Evolutionary conservation across 2,797 vertebrate species (phyloP), one percentile per base, ranked within the genome.

Genomic region (Tauraco hartlaubi): DNA sequence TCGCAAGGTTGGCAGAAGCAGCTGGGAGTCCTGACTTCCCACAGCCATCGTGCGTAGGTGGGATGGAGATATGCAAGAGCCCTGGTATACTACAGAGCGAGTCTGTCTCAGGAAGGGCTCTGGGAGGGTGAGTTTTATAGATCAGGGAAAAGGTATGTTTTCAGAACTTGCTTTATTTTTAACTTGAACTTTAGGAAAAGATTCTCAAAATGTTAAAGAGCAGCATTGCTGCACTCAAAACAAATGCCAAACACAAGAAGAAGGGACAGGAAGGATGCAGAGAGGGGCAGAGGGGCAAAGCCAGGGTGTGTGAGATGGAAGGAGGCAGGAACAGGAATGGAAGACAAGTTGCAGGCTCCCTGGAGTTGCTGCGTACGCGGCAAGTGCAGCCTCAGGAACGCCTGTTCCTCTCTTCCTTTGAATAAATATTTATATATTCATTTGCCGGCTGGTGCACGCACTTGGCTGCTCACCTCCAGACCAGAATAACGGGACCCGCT

Each of bases 401-500:
- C 97, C 96, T 97, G 97, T 94, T 95, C 96, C 94, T 97, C 97
- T 97, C 96, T 98, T 98, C 97, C 97, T 97, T 95, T 92, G 95
- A 95, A 97, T 98, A 98, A 98, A 98, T 98, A 98, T 98, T 98
- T 98, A 98, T 97, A 96, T 97, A 95, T 97, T 97, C 96, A 96
- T 97, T 97, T 97, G 96, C 97, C n/a, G 91, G 97, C 96, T 96
- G 97, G 94, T 96, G 94, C 94, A 95, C 90, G 96, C 97, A 97
- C 97, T 98, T 96, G 97, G 97, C 97, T 97, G 97, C 97, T 95
- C 96, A 97, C 97, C 95, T 96, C 95, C 95, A 90, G 95, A 68
- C 97, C 97, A 95, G 97, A 97, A 97, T 95, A 96, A 96, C 82
- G 92, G 90, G 97, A 90, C 83, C 87, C 78, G 87, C 89, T 77